Evolutionary conservation across 92 coral and sea anemone species (phyloP), one percentile per base, ranked within the genome.

Genomic region (Hydrozoanthus gracilis): DNA sequence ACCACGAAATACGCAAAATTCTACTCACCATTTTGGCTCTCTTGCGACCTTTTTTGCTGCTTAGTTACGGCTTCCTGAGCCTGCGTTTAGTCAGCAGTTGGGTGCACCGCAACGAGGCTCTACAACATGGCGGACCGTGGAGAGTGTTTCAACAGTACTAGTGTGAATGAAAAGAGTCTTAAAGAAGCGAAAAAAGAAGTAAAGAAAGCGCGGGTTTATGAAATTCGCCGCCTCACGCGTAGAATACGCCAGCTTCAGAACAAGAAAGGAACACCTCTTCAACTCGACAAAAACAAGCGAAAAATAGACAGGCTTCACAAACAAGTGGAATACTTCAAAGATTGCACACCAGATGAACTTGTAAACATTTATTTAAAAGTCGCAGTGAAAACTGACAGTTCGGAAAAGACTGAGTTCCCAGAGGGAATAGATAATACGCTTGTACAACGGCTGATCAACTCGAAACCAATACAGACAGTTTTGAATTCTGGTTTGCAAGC

Each of bases 121-220:
- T 79, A 8, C 73, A 79, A 45, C 13, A 79, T 79, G 84, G 84
- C 84, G 84, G 73, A 64, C 67, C 18, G 8, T 9, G 27, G 17
- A 66, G 15, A 4, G n/a, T 73, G 14, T 44, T 39, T 13, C 10
- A 54, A 20, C 45, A 44, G 15, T 49, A 18, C 39, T 17, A 27
- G 39, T 27, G 52, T 66, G 62, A 55, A 56, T 71, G 78, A 27
- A 16, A 71, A 82, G 71, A 87, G 54, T 46, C 68, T 76, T 66
- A 78, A 82, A 15, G 83, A 71, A 66, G 62, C 94, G 17, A 92
- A 90, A 68, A 88, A 80, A 86, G 91, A 90, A 84, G 75, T 97
- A 13, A 92, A 92, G 52, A 91, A 89, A 56, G 98, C 98, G 7
- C 95, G 90, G 69, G 49, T 93, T 68, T 97, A 92, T 55, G 98